Percentiles rank a stretch among this genome's conserved stretches.
Conservation (phyloP, 2,797 vertebrate species). For the Takifugu ocellatus region DNA sequence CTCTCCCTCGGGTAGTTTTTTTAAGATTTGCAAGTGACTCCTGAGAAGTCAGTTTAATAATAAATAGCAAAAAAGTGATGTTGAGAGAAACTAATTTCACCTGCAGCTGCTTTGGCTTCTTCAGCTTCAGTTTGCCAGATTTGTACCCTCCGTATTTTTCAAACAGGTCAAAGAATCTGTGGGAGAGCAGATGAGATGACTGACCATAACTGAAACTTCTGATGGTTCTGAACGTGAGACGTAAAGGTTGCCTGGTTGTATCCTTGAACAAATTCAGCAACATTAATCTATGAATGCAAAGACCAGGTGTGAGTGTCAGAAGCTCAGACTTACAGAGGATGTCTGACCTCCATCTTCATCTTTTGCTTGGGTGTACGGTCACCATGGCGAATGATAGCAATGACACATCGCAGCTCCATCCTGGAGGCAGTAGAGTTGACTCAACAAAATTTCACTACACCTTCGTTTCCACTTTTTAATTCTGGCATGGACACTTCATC, state of each 20-base stretch:
- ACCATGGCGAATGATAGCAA: slow-evolving; percentile 95
- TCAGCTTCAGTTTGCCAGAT: slow-evolving; percentile 93
- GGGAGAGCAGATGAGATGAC: neutral
- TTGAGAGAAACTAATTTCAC: slow-evolving; percentile 58
- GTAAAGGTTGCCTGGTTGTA: too few species aligned
- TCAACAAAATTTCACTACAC: neutral
- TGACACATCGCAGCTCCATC: slow-evolving; percentile 98
- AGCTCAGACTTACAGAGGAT: slow-evolving; percentile 80
- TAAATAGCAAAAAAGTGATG: neutral
- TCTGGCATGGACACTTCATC: too few species aligned
- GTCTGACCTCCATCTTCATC: slow-evolving; percentile 99
- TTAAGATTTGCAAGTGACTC: too few species aligned
- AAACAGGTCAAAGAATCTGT: slow-evolving; percentile 94
- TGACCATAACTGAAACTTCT: neutral
- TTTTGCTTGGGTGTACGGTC: slow-evolving; percentile 98
- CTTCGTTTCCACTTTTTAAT: too few species aligned
- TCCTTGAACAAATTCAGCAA: too few species aligned
- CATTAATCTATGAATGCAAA: neutral
- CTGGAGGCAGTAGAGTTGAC: slow-evolving; percentile 56
- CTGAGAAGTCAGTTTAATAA: neutral
- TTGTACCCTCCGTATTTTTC: slow-evolving; percentile 94
- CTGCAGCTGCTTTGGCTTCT: slow-evolving; percentile 96
- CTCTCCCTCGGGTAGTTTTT: too few species aligned
- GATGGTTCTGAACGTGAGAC: neutral
- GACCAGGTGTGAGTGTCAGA: neutral